Evolutionary conservation across 1,140 invertebrate species (phyloP).

Genomic region (Pseudomyrmex dendroicus): DNA sequence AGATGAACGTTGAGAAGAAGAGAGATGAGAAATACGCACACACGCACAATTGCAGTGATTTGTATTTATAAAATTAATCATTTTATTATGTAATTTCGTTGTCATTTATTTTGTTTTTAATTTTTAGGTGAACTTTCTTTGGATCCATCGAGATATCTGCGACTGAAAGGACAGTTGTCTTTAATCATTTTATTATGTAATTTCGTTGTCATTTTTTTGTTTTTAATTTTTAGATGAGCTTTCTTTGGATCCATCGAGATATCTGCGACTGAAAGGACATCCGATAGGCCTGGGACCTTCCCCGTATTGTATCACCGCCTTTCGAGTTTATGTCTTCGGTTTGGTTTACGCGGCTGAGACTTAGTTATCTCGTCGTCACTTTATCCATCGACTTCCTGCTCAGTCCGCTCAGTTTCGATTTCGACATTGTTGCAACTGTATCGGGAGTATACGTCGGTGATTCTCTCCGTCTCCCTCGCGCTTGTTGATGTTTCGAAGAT

Average conservation of each 20-base stretch:
- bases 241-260: not conserved
- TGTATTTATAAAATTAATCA: not conserved
- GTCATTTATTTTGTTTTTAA: no score
- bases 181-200: no score
- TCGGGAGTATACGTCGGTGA: not conserved
- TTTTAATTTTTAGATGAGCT: not conserved
- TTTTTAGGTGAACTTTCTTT: not conserved
- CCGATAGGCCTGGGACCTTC: slow-evolving; percentile 1
- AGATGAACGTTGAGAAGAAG: no score
- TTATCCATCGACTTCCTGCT: slow-evolving; percentile 4
- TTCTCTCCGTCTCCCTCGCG: slow-evolving; percentile 1
- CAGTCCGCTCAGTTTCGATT: slow-evolving; percentile 28
- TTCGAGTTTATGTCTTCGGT: not conserved
- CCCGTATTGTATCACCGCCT: slow-evolving; percentile 1
- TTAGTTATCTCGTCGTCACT: not conserved
- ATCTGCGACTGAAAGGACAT: not conserved
- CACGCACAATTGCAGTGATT: not conserved
- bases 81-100: no score
- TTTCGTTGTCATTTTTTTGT: no score
- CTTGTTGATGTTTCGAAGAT: not conserved
- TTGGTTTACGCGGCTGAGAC: not conserved
- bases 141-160: not conserved
- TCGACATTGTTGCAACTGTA: not conserved
- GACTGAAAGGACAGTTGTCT: no score
- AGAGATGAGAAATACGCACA: not conserved